Percentiles rank a stretch among this genome's conserved stretches.
phyloP scores from a whole-genome alignment of 2,113 vertebrate species.

The Neotoma lepida region DNA sequence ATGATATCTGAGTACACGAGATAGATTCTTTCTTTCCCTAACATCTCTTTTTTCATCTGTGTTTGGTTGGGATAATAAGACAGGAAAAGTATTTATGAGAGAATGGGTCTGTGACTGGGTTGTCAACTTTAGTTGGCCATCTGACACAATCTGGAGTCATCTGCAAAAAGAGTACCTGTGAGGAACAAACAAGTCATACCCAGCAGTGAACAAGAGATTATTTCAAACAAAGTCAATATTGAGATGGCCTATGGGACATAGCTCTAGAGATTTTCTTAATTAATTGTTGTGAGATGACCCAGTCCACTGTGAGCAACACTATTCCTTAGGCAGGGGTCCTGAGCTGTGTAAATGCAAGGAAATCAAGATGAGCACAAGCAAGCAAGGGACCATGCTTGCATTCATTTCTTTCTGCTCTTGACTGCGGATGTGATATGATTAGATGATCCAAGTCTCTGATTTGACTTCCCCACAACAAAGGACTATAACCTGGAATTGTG shows the following conservation, averaged over 20 bases:
- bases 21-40: background rate
- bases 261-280: background rate
- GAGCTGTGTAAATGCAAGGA: background rate
- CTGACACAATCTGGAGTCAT: background rate
- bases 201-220: background rate
- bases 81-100: background rate
- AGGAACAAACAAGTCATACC: background rate
- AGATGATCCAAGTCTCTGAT: too few relatives aligned
- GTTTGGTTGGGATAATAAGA: background rate
- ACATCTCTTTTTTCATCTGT: background rate
- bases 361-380: background rate
- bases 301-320: background rate
- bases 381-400: too few relatives aligned
- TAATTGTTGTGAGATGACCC: background rate
- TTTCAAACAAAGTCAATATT: background rate
- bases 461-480: background rate
- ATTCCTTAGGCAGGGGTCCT: background rate
- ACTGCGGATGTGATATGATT: background rate
- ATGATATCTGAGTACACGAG: background rate
- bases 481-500: background rate
- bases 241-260: too few relatives aligned
- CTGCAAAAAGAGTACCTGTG: background rate
- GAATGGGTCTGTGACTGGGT: background rate
- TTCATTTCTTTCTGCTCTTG: background rate
- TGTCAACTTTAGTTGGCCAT: background rate